These are phyloP conservation scores for Epistrophella euchroma DNA, from an alignment of 2,888 invertebrate species.

Conservation along the genomic window DNA sequence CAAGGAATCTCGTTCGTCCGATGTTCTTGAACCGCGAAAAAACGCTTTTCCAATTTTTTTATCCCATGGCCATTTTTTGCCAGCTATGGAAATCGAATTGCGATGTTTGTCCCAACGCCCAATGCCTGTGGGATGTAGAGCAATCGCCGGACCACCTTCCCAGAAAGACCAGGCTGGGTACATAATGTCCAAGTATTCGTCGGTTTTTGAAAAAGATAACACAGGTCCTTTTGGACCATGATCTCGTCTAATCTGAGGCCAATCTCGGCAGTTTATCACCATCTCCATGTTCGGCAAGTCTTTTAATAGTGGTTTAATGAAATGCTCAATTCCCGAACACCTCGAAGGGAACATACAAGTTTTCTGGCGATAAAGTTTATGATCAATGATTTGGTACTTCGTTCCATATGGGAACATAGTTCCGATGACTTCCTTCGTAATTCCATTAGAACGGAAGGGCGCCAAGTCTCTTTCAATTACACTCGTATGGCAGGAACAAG, in stretches of 20 bases:
- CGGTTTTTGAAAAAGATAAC: slow-evolving; percentile 97
- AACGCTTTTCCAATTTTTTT: slow-evolving; percentile 90
- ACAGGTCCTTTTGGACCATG: slow-evolving; percentile 89
- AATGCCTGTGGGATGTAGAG: slow-evolving; percentile 95
- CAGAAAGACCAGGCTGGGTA: slow-evolving; percentile 99
- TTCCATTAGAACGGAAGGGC: slow-evolving; percentile 88
- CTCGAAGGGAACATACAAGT: slow-evolving; percentile 96
- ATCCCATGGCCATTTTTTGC: slow-evolving; percentile 89
- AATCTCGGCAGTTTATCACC: slow-evolving; percentile 95
- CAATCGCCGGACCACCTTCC: slow-evolving; percentile 99
- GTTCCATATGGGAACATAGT: slow-evolving; percentile 87
- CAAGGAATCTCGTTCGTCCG: slow-evolving; percentile 94
- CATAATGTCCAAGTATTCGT: slow-evolving; percentile 94
- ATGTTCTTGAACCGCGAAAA: slow-evolving; percentile 97
- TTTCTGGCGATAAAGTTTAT: slow-evolving; percentile 91
- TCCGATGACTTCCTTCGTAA: slow-evolving; percentile 88
- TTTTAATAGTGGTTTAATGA: slow-evolving; percentile 88
- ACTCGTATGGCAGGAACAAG: slow-evolving; percentile 87
- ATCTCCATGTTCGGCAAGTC: slow-evolving; percentile 93
- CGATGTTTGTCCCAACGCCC: slow-evolving; percentile 97
- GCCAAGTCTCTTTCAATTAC: slow-evolving; percentile 89
- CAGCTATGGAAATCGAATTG: slow-evolving; percentile 87
- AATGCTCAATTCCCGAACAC: slow-evolving; percentile 96
- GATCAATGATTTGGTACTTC: slow-evolving; percentile 92
- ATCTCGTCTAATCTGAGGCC: slow-evolving; percentile 89